These are phyloP conservation scores for Lithobates pipiens DNA, from an alignment of 2,797 vertebrate genomes.

Conservation along the genomic window DNA sequence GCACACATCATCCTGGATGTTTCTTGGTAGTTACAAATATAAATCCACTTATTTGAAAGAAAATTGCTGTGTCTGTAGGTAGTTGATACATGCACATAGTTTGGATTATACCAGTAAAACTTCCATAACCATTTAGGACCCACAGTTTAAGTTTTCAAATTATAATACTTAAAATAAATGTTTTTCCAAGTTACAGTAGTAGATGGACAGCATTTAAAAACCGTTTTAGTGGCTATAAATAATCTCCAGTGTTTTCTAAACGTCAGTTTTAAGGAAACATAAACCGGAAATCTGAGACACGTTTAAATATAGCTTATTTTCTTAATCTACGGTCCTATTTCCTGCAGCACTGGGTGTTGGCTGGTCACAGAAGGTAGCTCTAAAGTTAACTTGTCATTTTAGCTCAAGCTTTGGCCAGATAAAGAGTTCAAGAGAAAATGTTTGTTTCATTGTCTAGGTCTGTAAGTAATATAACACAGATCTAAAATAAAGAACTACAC, in stretches of 20 bases:
- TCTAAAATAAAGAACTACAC: too few species aligned
- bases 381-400: neutral
- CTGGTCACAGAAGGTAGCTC: neutral
- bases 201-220: neutral
- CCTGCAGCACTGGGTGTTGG: slow-evolving; percentile 50
- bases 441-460: too few species aligned
- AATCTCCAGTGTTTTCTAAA: neutral
- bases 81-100: neutral
- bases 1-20: neutral
- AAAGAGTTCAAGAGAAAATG: neutral
- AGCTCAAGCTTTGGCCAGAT: neutral
- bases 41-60: neutral
- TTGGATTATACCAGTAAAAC: neutral
- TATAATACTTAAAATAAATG: neutral
- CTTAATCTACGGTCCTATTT: slow-evolving; percentile 34
- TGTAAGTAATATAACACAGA: too few species aligned
- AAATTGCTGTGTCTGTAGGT: neutral
- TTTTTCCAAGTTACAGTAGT: neutral
- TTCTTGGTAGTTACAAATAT: neutral
- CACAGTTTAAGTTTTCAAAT: neutral
- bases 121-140: neutral
- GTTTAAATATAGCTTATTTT: slow-evolving; percentile 31
- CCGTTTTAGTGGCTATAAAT: neutral
- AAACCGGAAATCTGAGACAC: slow-evolving; percentile 2
- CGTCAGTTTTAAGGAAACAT: neutral